These are phyloP conservation scores for Drosophila buzzatii DNA, from an alignment of 2,888 invertebrate genomes.

Conservation along the genomic window DNA sequence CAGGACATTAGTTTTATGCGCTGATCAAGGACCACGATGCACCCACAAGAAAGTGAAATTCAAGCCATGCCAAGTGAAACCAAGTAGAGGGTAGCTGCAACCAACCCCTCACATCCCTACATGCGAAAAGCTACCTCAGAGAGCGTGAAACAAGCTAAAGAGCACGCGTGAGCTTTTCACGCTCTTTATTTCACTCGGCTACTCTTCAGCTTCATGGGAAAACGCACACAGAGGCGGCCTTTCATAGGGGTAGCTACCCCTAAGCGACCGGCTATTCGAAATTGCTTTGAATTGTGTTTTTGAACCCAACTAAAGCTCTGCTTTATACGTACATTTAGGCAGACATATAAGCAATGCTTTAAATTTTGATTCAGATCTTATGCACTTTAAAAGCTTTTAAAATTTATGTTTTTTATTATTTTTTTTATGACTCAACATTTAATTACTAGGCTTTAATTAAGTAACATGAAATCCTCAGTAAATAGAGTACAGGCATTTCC, in stretches of 20 bases:
- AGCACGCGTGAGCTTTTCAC: conserved; percentile 27
- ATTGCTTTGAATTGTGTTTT: not conserved
- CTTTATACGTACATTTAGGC: too few species aligned
- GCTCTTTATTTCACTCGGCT: conserved; percentile 6
- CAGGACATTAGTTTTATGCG: conserved; percentile 67
- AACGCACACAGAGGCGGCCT: conserved; percentile 37
- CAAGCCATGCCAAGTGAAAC: not conserved
- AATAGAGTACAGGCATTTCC: too few species aligned
- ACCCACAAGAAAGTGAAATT: conserved; percentile 31
- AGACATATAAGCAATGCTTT: too few species aligned
- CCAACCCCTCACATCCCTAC: not conserved
- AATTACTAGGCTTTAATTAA: too few species aligned
- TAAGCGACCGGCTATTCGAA: not conserved
- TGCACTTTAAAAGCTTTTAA: too few species aligned
- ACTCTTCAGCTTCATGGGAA: conserved; percentile 39
- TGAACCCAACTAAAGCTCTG: not conserved
- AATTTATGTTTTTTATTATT: too few species aligned
- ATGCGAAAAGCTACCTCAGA: not conserved
- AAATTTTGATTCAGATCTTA: too few species aligned
- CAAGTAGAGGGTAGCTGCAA: conserved; percentile 4
- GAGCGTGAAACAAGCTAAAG: conserved; percentile 10
- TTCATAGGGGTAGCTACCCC: conserved; percentile 31
- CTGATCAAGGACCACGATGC: conserved; percentile 50
- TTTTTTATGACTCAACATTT: too few species aligned
- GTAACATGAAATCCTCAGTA: too few species aligned